phyloP scores from a whole-genome alignment of 2,113 vertebrate species.

The Periophthalmus modestus region DNA sequence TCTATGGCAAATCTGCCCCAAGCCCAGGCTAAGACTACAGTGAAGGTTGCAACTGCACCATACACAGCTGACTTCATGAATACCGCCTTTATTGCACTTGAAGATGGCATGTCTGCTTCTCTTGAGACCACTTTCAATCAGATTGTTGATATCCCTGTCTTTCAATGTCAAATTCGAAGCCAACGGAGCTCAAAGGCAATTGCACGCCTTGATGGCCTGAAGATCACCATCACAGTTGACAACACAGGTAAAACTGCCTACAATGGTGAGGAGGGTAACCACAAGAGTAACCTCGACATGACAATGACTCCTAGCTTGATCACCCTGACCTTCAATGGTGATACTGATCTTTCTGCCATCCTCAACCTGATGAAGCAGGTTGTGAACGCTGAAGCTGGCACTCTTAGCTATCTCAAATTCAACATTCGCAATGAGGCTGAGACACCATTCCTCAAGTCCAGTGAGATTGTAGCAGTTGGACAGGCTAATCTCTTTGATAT shows the following conservation, averaged over 20 bases:
- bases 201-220: constrained; percentile 69
- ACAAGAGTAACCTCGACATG: constrained; percentile 77
- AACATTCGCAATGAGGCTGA: constrained; percentile 79
- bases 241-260: constrained; percentile 78
- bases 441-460: constrained; percentile 77
- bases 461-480: constrained; percentile 77
- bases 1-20: constrained; percentile 74
- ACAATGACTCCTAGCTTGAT: constrained; percentile 66
- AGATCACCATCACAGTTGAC: constrained; percentile 65
- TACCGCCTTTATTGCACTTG: constrained; percentile 73
- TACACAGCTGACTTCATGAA: constrained; percentile 78
- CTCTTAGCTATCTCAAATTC: constrained; percentile 72
- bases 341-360: constrained; percentile 75
- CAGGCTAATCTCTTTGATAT: constrained; percentile 67
- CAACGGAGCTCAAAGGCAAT: constrained; percentile 70
- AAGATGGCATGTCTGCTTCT: constrained; percentile 76
- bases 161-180: constrained; percentile 76
- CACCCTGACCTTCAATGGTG: constrained; percentile 75
- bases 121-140: constrained; percentile 82
- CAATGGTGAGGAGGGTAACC: constrained; percentile 75
- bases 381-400: constrained; percentile 72
- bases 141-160: constrained; percentile 73
- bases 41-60: constrained; percentile 72
- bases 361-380: constrained; percentile 83
- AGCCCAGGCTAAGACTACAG: constrained; percentile 77